These are phyloP conservation scores for Grammomys surdaster DNA, from an alignment of 2,113 vertebrate genomes.

Conservation along the genomic window DNA sequence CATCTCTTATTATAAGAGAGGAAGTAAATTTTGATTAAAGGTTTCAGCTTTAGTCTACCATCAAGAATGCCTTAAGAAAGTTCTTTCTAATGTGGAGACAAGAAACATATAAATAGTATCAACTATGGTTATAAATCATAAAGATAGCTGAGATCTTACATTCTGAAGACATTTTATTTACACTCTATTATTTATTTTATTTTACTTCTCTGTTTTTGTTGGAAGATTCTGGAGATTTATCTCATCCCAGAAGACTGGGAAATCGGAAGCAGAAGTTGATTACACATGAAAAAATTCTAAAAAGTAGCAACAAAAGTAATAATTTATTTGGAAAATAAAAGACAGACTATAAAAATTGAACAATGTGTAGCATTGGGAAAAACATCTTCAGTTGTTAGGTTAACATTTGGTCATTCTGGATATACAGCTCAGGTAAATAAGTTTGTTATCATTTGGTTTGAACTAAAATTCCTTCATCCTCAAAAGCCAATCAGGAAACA, in stretches of 20 bases:
- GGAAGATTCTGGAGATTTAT: not conserved
- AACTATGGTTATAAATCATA: not conserved
- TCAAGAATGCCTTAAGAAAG: not conserved
- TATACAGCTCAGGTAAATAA: not conserved
- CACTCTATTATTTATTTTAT: not conserved
- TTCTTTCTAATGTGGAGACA: not conserved
- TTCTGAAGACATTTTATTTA: not conserved
- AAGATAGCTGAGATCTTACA: not conserved
- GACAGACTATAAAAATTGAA: not conserved
- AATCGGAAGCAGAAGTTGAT: not conserved
- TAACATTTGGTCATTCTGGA: not conserved
- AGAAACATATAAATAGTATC: not conserved
- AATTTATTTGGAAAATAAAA: not conserved
- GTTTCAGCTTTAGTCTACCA: not conserved
- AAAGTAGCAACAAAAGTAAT: too few relatives aligned
- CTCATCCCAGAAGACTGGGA: not conserved
- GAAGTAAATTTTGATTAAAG: slow-evolving; percentile 42
- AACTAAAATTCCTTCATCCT: not conserved
- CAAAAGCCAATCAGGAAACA: not conserved
- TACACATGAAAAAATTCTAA: not conserved
- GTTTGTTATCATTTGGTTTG: not conserved
- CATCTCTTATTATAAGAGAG: not conserved
- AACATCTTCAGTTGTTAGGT: not conserved
- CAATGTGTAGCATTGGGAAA: not conserved
- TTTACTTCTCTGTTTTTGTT: not conserved